Evolutionary conservation across 2,113 vertebrate species (phyloP).

Genomic region (Ceuthmochares aereus): DNA sequence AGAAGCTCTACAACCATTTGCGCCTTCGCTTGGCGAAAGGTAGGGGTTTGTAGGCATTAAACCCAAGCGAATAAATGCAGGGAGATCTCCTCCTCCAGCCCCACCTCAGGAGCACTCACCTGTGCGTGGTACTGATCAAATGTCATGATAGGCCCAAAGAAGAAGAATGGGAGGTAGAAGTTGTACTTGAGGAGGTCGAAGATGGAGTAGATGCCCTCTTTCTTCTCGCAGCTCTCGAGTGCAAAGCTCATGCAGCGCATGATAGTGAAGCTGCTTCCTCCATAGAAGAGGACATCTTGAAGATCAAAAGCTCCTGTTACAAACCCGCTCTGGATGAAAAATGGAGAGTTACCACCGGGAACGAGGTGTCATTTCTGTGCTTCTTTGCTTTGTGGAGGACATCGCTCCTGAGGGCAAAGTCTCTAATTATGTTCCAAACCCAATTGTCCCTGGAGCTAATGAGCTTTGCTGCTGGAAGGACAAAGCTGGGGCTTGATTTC

Average conservation of each 20-base stretch:
- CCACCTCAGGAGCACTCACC: constrained; percentile 59
- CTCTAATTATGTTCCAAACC: neutral
- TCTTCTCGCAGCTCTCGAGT: constrained; percentile 86
- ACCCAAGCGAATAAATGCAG: fast-evolving
- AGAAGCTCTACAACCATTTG: neutral
- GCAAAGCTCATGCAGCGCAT: constrained; percentile 95
- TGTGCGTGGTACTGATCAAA: constrained; percentile 91
- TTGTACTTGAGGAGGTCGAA: constrained; percentile 96
- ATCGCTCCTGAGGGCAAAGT: neutral
- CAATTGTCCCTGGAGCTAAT: neutral
- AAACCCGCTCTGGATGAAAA: constrained; percentile 81
- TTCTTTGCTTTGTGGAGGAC: fast-evolving
- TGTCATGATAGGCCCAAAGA: constrained; percentile 95
- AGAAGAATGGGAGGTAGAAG: constrained; percentile 99
- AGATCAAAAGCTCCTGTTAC: constrained; percentile 88
- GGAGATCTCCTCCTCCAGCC: neutral
- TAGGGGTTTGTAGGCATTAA: fast-evolving
- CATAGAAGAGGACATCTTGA: constrained; percentile 90
- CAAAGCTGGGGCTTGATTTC: neutral
- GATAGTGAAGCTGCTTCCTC: constrained; percentile 90
- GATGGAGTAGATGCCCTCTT: constrained; percentile 87
- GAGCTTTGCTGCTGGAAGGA: neutral
- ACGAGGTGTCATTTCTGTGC: fast-evolving
- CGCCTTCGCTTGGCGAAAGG: neutral
- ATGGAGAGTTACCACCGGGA: constrained; percentile 25